Evolutionary conservation across 2,113 vertebrate genomes (phyloP).

Genomic region (Apeltes quadracus): DNA sequence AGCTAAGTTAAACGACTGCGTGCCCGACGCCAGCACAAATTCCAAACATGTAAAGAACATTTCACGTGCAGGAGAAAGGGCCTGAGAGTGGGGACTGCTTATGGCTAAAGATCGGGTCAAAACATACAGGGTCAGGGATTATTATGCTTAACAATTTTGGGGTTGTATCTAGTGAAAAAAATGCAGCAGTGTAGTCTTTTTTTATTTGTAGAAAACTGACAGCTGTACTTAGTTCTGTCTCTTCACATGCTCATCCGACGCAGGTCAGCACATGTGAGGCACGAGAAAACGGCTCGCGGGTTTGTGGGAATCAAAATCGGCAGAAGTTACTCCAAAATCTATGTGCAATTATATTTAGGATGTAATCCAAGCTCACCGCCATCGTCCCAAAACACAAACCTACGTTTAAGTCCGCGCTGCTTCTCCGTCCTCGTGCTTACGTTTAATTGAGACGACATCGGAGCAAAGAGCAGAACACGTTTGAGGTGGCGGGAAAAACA

Average conservation of each 20-base stretch:
- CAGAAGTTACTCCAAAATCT: slow-evolving; percentile 42
- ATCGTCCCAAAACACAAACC: slow-evolving; percentile 52
- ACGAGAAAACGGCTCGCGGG: slow-evolving; percentile 36
- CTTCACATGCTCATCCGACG: slow-evolving; percentile 9
- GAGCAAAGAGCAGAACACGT: slow-evolving; percentile 54
- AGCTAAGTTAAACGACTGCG: neutral
- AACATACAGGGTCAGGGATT: slow-evolving; percentile 9
- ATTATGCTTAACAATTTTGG: neutral
- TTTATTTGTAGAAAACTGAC: neutral
- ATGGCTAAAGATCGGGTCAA: slow-evolving; percentile 10
- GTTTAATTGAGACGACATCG: slow-evolving; percentile 68
- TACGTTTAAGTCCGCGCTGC: slow-evolving; percentile 51
- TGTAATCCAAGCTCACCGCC: slow-evolving; percentile 52
- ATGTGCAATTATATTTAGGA: slow-evolving; percentile 37
- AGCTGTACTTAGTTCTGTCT: slow-evolving; percentile 5
- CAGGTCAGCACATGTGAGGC: slow-evolving; percentile 36
- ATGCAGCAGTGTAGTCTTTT: neutral
- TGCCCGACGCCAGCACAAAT: neutral
- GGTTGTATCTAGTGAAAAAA: neutral
- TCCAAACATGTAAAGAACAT: neutral
- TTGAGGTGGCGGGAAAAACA: slow-evolving; percentile 70
- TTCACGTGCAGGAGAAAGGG: slow-evolving; percentile 11
- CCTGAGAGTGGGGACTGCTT: slow-evolving; percentile 43
- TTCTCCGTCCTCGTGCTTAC: slow-evolving; percentile 45
- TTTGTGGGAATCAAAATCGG: slow-evolving; percentile 55